Evolutionary conservation across 1,140 invertebrate species (phyloP), one percentile per base, ranked within the genome.

Genomic region (Zelostemma sp.): DNA sequence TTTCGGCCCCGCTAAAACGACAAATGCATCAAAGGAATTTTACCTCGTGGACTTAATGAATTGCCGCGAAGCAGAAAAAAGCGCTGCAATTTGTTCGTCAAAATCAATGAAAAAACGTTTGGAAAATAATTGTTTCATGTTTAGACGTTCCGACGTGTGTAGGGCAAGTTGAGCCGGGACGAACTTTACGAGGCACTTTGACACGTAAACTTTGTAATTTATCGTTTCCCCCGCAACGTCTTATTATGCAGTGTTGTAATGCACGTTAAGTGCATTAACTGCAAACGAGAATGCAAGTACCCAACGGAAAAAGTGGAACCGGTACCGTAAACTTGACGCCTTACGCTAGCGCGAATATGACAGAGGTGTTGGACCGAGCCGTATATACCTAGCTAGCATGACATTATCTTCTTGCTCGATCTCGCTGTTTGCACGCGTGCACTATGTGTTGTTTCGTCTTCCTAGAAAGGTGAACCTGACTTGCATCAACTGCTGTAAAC

Each of bases 191-290:
- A 61, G 57, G 38, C 31, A 47, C 21, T 67, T 67, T 40, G 46
- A 60, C 56, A 51, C 45, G 51, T 67, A 57, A 67, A 62, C 35
- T 41, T 6, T 15, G 43, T 61, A 57, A 68, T 68, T 68, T 68
- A 68, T 68, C 18, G 57, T 62, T 57, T 61, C 61, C 65, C 21
- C 18, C 14, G 17, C 51, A 68, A 62, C 55, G 35, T 68, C 65
- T 68, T 62, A 68, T 68, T 58, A 68, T 62, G 58, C 49, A 54
- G 53, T n/a, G 59, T 61, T 61, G 57, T 68, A 61, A 57, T 61
- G 40, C 47, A 21, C 19, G 46, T 33, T 49, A 55, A 66, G 56
- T 55, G 28, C 28, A 46, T 55, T 55, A 59, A 59, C 31, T 51
- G 16, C 46, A 54, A 41, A 60, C 50, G 48, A 50, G 57, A 38